Conservation (phyloP, 2,888 invertebrate genomes). For the Nasonia oneida region DNA sequence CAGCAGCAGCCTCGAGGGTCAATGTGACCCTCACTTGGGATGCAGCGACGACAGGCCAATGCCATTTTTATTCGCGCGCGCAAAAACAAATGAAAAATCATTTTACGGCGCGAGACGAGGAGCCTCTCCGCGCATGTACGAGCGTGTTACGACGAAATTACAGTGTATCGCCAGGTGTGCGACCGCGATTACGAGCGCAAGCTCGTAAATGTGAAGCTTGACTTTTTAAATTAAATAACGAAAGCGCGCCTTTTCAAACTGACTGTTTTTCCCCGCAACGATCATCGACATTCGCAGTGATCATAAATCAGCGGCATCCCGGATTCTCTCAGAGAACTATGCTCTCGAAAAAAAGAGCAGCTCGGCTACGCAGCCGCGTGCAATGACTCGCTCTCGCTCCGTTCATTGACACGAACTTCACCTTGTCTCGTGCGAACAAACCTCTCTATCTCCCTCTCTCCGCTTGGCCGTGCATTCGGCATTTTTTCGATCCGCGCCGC, state of each 20-base stretch:
- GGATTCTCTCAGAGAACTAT: slow-evolving; percentile 4
- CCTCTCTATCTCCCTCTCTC: neutral
- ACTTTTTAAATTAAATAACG: slow-evolving; percentile 48
- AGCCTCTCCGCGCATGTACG: neutral
- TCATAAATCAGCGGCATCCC: neutral
- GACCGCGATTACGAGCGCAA: slow-evolving; percentile 29
- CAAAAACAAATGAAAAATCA: slow-evolving; percentile 51
- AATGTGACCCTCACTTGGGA: slow-evolving; percentile 43
- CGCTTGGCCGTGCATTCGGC: neutral
- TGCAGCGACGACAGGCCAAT: slow-evolving; percentile 37
- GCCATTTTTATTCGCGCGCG: slow-evolving; percentile 46
- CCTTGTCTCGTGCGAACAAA: slow-evolving; percentile 35
- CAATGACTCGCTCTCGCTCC: slow-evolving; percentile 32
- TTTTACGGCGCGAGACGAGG: slow-evolving; percentile 39
- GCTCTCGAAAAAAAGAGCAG: neutral
- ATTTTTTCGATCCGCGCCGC: neutral
- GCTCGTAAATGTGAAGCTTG: slow-evolving; percentile 45
- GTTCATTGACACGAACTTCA: slow-evolving; percentile 53
- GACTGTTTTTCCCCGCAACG: neutral
- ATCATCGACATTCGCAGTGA: neutral
- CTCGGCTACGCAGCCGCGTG: neutral
- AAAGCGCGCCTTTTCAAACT: slow-evolving; percentile 24
- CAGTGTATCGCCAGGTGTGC: slow-evolving; percentile 49
- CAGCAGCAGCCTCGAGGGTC: slow-evolving; percentile 37
- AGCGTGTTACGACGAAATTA: slow-evolving; percentile 38